Conservation (phyloP, 1,140 invertebrate species). For the Bombus superbus region DNA sequence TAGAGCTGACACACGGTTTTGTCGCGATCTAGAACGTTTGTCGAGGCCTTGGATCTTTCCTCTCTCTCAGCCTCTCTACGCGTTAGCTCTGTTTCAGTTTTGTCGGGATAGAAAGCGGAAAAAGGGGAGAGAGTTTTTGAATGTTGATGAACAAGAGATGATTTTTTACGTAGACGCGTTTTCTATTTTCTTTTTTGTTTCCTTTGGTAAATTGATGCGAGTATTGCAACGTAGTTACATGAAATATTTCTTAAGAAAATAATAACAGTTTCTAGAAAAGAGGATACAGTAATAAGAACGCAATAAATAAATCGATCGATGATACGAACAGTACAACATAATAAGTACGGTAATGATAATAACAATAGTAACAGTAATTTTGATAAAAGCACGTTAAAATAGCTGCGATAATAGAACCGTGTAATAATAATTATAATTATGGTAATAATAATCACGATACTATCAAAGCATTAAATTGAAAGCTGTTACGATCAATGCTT, state of each 20-base stretch:
- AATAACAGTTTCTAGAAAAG: no score
- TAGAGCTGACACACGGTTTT: not conserved
- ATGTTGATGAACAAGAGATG: not conserved
- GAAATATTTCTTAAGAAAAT: not conserved
- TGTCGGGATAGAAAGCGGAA: not conserved
- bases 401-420: not conserved
- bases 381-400: not conserved
- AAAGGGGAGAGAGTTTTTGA: not conserved
- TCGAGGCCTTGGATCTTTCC: not conserved
- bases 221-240: not conserved
- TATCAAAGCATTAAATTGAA: conserved; percentile 7
- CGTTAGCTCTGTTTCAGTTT: not conserved
- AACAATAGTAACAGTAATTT: not conserved
- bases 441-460: not conserved
- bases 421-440: not conserved
- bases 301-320: not conserved
- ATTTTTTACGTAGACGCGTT: not conserved
- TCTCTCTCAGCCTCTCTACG: not conserved
- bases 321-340: no score
- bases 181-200: not conserved
- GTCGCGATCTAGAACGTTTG: not conserved
- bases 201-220: not conserved
- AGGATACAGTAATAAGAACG: no score
- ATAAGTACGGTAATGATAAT: not conserved
- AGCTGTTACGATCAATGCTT: not conserved